Evolutionary conservation across 2,113 vertebrate genomes (phyloP).

Genomic region (Cyprinodon tularosa): DNA sequence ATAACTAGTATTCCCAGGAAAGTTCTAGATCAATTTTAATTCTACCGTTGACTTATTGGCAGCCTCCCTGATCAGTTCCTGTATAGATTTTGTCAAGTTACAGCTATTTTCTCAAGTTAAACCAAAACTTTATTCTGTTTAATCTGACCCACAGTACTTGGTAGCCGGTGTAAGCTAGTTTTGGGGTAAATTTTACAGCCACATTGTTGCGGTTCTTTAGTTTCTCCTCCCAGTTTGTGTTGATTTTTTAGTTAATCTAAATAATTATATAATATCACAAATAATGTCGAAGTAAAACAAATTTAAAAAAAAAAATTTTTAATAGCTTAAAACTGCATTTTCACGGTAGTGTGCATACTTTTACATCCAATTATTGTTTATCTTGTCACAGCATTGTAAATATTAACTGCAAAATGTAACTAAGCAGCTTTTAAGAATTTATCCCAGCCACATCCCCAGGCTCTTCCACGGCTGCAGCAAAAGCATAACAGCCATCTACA

Average conservation of each 20-base stretch:
- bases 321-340: neutral
- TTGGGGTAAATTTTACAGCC: neutral
- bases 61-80: no score
- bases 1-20: no score
- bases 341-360: neutral
- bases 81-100: no score
- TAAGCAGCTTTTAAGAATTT: slow-evolving; percentile 36
- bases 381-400: neutral
- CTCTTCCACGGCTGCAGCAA: slow-evolving; percentile 44
- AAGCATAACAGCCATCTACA: slow-evolving; percentile 25
- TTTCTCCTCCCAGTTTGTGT: neutral
- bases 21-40: no score
- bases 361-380: neutral
- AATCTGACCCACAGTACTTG: no score
- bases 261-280: no score
- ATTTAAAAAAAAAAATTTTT: no score
- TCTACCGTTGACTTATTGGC: no score
- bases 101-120: no score
- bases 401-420: neutral
- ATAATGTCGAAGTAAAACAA: no score
- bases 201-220: neutral
- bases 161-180: neutral
- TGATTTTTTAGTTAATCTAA: no score
- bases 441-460: slow-evolving; percentile 53
- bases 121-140: no score